phyloP scores from a whole-genome alignment of 1,140 invertebrate species.

The Calosoma granatense region DNA sequence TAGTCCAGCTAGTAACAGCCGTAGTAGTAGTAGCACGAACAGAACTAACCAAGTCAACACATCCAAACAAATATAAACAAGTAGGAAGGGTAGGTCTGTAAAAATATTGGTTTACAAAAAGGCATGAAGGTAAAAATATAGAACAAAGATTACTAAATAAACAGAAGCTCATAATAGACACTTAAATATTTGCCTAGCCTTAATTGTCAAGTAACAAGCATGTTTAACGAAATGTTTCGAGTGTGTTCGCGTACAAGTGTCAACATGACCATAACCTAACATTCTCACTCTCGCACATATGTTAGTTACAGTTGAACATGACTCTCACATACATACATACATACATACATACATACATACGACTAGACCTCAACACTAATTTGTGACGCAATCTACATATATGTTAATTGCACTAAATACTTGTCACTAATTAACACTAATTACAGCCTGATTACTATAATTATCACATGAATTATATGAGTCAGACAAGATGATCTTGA shows the following conservation, averaged over 20 bases:
- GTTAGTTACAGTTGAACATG: background rate
- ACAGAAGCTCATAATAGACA: background rate
- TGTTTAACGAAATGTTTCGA: background rate
- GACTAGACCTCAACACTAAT: background rate
- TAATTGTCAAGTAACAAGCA: background rate
- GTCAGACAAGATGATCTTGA: too few species aligned
- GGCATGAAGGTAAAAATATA: background rate
- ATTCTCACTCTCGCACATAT: too few species aligned
- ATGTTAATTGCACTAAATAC: slow-evolving; percentile 4
- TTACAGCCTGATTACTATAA: background rate
- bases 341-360: background rate
- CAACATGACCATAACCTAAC: background rate
- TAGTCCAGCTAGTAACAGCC: too few species aligned
- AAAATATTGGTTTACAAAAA: background rate
- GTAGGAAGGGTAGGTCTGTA: background rate
- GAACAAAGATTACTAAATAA: slow-evolving; percentile 7
- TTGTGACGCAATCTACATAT: background rate
- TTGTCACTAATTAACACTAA: slow-evolving; percentile 4
- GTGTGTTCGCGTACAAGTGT: background rate
- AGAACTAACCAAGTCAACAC: too few species aligned
- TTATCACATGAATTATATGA: slow-evolving; percentile 1
- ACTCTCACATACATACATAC: background rate
- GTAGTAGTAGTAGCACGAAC: too few species aligned
- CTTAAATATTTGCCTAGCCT: slow-evolving; percentile 8
- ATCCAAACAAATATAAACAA: too few species aligned